Base-by-base conservation (phyloP, 2,888 invertebrate species). In the Suillia variegata region DNA sequence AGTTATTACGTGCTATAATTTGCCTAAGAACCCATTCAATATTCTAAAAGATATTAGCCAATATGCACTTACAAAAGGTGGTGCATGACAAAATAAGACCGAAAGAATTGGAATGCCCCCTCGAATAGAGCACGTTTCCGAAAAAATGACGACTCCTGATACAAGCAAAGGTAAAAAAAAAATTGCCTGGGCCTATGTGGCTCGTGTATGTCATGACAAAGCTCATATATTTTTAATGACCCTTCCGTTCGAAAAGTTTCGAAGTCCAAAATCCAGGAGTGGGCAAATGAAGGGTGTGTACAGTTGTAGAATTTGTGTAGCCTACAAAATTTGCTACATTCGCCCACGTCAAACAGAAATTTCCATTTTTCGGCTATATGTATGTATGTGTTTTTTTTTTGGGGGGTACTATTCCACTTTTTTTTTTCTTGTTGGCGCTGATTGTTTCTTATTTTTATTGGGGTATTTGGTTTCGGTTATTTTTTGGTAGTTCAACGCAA, bases 71-170 rank as follows among this genome's bases (percentile, higher is more conserved):
- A 17, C 45, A 22, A 54, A 42, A 24, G 20, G 26, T 61, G 58
- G 51, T 48, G 31, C 50, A 58, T 47, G 20, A 26, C 48, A 24
- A 48, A 15, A 50, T 26, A 50, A 50, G n/a, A 33, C 47, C 15
- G 34, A 51, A 61, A 65, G 4, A 38, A 13, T 38, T 8, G 38
- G 38, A 38, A 38, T 12, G 10, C 38, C 38, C 31, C 38, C n/a
- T 38, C 38, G 13, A 5, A 31, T 31, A 31, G 6, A 31, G 38
- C n/a, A n/a, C 26, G 26, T 26, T 49, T 22, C 24, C 38, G 26
- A 58, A 42, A 54, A 54, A 69, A 68, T 71, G 69, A 71, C 70
- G 73, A 73, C 70, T 75, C 73, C 70, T 70, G 72, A n/a, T n/a
- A n/a, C n/a, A n/a, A n/a, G n/a, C n/a, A n/a, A n/a, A n/a, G n/a